Evolutionary conservation across 2,797 vertebrate species (phyloP), one percentile per base, ranked within the genome.

Genomic region (Alosa sapidissima): DNA sequence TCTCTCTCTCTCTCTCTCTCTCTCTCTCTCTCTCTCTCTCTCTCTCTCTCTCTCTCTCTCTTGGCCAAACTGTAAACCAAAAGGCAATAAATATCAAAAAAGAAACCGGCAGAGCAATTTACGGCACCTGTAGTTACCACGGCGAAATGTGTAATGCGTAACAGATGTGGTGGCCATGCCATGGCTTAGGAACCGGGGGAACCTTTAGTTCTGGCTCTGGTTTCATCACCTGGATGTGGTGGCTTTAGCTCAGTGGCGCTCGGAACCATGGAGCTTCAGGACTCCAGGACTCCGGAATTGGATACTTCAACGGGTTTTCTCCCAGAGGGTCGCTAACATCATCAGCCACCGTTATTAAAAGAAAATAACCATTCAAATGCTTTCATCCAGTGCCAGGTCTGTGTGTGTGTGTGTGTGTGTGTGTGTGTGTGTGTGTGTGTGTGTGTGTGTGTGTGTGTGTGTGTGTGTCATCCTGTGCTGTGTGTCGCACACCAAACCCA

Each of bases 81-180:
- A 91, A 92, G 91, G 93, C 91, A 93, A 94, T 95, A 95, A 95
- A 96, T 95, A 93, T 92, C 90, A 89, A 41, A 86, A 88, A 93
- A 89, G 91, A 88, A 88, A 89, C 91, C 83, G 86, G 92, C 24
- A 28, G 65, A 28, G 65, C 93, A 95, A 95, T 96, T 94, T 95
- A 95, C 93, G 93, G 94, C 95, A 96, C 95, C 95, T 96, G 95
- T 93, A 94, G 91, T 93, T 91, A 91, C 92, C 90, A 84, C 90
- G 87, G 81, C 91, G 88, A 86, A 81, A 62, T 78, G 86, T 85
- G 51, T 96, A 96, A 96, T 93, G 91, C 92, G 91, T 88, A 92
- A 82, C 95, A 96, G 94, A 96, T 95, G 94, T 89, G 11, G 47
- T 52, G 49, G 89, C 88, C 85, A 87, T 83, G 90, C 90, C 85